Base-by-base conservation (phyloP, 2,797 vertebrate species). In the Ambastaia sidthimunki region DNA sequence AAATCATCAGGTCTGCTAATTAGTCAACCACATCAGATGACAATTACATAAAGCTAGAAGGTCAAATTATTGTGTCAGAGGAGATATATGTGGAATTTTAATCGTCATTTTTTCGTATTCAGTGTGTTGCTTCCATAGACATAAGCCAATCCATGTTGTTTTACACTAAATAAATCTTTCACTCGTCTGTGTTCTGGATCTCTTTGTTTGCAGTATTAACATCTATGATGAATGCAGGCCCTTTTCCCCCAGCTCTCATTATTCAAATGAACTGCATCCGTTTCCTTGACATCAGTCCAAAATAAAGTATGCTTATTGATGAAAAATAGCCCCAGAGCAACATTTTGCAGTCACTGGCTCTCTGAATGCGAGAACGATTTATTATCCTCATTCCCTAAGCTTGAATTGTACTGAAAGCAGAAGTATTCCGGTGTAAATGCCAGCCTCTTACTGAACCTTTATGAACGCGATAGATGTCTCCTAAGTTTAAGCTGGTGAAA, bases 361-460 rank as follows among this genome's bases (percentile, higher is more conserved):
- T 85, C 34, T 81, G 41, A 80, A 80, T 78, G 85, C 75, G 86
- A 72, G 34, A 31, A 81, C 47, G 70, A 88, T 87, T 77, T 84
- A 89, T 88, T 81, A 81, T 83, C 87, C 82, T 88, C 76, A 74
- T 87, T 83, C 84, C 70, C 78, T 3, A 19, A 84, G 82, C 77
- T 82, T 85, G 82, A 75, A 63, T 66, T 83, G 78, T 82, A 70
- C 55, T 65, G 28, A 82, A 88, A 76, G 63, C 83, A 78, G 84
- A 80, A 89, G 76, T 81, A 83, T 85, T 59, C 77, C 70, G 65
- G 66, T 72, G 69, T 75, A 73, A 89, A 89, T 88, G 85, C 77
- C 72, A 72, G 85, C 86, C 88, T 87, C 79, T 84, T 81, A 86
- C 81, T 91, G 89, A 92, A 90, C 90, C 85, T 75, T 76, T 54